These are phyloP conservation scores for Lepeophtheirus nordmannii DNA, from an alignment of 2,888 invertebrate species.

Conservation along the genomic window DNA sequence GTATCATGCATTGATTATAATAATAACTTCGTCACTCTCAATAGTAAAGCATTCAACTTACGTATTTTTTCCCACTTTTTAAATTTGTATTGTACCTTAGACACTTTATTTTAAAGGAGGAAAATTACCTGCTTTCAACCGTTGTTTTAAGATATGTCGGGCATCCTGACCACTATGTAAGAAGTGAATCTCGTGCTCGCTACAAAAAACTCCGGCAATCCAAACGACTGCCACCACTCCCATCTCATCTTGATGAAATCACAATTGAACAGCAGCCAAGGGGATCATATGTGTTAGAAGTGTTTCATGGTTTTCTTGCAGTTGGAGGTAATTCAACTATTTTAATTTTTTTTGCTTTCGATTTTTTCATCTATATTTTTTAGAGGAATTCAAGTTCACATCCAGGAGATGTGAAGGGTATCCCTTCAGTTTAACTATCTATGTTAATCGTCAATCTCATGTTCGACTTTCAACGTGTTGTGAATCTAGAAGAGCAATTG, in stretches of 20 bases:
- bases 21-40: too few relatives aligned
- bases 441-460: conserved; percentile 23
- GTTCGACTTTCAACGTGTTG: conserved; percentile 23
- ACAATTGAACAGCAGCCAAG: conserved; percentile 21
- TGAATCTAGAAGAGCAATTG: conserved; percentile 17
- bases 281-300: conserved; percentile 22
- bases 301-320: conserved; percentile 22
- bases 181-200: conserved; percentile 12
- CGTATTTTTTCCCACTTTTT: too few relatives aligned
- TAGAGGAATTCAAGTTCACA: conserved; percentile 23
- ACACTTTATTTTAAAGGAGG: not conserved
- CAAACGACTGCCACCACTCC: conserved; percentile 8
- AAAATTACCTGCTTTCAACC: conserved; percentile 14
- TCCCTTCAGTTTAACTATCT: conserved; percentile 23
- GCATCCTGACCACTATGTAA: conserved; percentile 13
- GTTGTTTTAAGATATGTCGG: conserved; percentile 20
- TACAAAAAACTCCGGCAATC: not conserved
- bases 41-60: too few relatives aligned
- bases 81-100: too few relatives aligned
- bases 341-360: not conserved
- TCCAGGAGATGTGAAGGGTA: conserved; percentile 19
- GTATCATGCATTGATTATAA: too few relatives aligned
- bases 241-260: conserved; percentile 18
- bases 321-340: conserved; percentile 19
- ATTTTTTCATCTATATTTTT: not conserved